phyloP scores from a whole-genome alignment of 23 tunicate genomes.

The Corella eumyota region DNA sequence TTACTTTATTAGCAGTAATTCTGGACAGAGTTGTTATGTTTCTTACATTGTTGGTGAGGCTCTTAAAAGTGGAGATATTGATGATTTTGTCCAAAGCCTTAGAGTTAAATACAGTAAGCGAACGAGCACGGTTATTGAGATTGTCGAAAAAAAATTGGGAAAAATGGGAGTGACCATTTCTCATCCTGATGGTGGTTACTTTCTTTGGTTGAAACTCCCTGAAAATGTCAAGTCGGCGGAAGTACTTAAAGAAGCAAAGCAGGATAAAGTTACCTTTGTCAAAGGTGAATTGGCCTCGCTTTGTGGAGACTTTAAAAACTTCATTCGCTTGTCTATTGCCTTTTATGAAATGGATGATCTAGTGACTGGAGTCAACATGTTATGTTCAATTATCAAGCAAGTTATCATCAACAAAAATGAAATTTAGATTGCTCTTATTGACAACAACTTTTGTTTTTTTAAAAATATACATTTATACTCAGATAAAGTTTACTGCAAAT shows the following conservation, averaged over 20 bases:
- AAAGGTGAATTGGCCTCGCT: slow-evolving; percentile 25
- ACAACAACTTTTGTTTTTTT: too few species aligned
- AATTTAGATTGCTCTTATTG: too few species aligned
- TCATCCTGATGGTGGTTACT: slow-evolving; percentile 32
- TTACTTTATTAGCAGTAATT: slow-evolving; percentile 15
- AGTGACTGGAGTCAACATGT: slow-evolving; percentile 13
- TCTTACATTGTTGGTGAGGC: slow-evolving; percentile 11
- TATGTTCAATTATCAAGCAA: slow-evolving; percentile 4
- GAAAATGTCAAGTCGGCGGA: slow-evolving; percentile 8
- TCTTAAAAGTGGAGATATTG: slow-evolving; percentile 10
- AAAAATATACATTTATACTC: too few species aligned
- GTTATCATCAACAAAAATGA: too few species aligned
- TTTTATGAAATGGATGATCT: slow-evolving; percentile 52
- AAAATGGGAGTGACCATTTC: slow-evolving; percentile 23
- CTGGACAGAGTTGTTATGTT: slow-evolving; percentile 14
- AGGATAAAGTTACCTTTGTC: slow-evolving; percentile 2
- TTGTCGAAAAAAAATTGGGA: slow-evolving; percentile 1
- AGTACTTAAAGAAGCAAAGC: slow-evolving; percentile 19
- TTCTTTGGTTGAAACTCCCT: slow-evolving; percentile 45
- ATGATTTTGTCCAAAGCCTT: slow-evolving; percentile 9
- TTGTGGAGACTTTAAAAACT: slow-evolving; percentile 43
- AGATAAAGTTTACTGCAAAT: too few species aligned
- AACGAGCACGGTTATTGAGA: slow-evolving; percentile 6
- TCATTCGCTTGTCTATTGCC: slow-evolving; percentile 53
- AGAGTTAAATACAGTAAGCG: slow-evolving; percentile 3